These are phyloP conservation scores for Tachysurus vachellii DNA, from an alignment of 2,113 vertebrate species.

Conservation along the genomic window DNA sequence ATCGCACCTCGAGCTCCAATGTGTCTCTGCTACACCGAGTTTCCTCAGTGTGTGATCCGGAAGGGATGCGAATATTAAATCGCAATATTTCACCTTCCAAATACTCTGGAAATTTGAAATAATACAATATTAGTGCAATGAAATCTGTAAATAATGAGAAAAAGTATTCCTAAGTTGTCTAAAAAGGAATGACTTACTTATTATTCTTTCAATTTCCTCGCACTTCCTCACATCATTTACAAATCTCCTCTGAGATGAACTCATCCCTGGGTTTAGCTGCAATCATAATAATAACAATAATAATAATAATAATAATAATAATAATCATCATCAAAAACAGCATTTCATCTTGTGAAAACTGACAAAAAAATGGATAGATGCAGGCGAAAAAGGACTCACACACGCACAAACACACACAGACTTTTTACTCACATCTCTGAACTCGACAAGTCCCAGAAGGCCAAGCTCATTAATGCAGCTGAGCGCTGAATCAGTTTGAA, in stretches of 20 bases:
- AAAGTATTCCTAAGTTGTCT: background rate
- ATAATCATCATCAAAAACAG: background rate
- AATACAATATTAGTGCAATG: background rate
- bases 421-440: constrained; percentile 61
- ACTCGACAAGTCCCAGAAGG: constrained; percentile 62
- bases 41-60: constrained; percentile 30
- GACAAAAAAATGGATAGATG: background rate
- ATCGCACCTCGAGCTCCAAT: constrained; percentile 60
- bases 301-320: background rate
- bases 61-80: constrained; percentile 49
- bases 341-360: background rate
- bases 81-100: constrained; percentile 58
- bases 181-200: constrained; percentile 46
- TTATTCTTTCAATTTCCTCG: constrained; percentile 62
- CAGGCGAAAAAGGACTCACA: background rate
- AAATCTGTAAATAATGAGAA: background rate
- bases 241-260: constrained; percentile 59
- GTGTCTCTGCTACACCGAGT: constrained; percentile 56
- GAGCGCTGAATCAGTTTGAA: constrained; percentile 60
- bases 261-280: constrained; percentile 55
- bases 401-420: background rate
- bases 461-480: constrained; percentile 60
- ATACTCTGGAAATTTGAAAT: constrained; percentile 48
- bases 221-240: constrained; percentile 63
- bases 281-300: constrained; percentile 3